phyloP scores from a whole-genome alignment of 1,140 invertebrate genomes.

The Drosophila santomea region DNA sequence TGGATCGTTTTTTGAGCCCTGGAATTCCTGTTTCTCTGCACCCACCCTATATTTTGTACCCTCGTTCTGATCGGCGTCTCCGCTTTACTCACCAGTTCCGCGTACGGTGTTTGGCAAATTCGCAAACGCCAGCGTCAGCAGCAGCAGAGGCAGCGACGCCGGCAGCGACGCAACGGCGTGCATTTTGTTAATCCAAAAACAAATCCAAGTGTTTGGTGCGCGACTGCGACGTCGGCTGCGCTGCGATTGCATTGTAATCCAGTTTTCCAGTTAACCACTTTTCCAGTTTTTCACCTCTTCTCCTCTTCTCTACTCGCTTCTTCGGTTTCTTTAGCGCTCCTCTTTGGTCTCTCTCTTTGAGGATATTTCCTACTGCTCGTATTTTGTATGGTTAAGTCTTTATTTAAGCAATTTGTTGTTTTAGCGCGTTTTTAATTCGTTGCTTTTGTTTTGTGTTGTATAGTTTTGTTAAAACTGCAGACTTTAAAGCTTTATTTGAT shows the following conservation, averaged over 20 bases:
- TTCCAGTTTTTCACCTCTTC: slow-evolving; percentile 44
- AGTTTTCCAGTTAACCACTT: slow-evolving; percentile 68
- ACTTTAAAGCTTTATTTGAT: slow-evolving; percentile 25
- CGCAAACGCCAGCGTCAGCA: slow-evolving; percentile 63
- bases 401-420: not conserved
- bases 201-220: slow-evolving; percentile 51
- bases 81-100: slow-evolving; percentile 67
- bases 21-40: slow-evolving; percentile 8
- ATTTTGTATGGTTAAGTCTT: slow-evolving; percentile 32
- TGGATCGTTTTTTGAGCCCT: not conserved
- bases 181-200: slow-evolving; percentile 71
- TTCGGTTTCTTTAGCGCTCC: slow-evolving; percentile 18
- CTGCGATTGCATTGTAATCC: slow-evolving; percentile 78
- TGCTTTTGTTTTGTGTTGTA: slow-evolving; percentile 4
- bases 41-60: slow-evolving; percentile 8
- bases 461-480: slow-evolving; percentile 11
- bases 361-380: slow-evolving; percentile 32
- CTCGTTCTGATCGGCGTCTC: slow-evolving; percentile 9
- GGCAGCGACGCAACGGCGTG: slow-evolving; percentile 52
- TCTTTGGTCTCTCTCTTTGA: slow-evolving; percentile 32
- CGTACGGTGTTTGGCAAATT: slow-evolving; percentile 60
- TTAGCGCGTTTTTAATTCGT: not conserved
- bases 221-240: slow-evolving; percentile 75
- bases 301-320: not conserved
- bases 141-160: slow-evolving; percentile 58